Evolutionary conservation across 2,113 vertebrate species (phyloP), one percentile per base, ranked within the genome.

Genomic region (Gambusia holbrooki): DNA sequence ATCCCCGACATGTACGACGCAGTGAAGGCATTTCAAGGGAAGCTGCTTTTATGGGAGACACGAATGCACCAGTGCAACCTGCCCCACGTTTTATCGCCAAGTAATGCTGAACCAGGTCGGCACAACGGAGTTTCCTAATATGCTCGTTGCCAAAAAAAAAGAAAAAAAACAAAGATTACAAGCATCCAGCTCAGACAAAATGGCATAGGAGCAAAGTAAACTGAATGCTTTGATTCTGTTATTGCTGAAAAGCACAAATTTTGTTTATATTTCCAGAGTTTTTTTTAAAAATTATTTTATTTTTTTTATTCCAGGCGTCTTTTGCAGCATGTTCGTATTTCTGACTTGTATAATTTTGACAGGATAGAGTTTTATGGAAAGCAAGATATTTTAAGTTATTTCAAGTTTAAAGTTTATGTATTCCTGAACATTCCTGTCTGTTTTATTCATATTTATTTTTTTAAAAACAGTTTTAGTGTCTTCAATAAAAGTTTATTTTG

Each of bases 21-120:
- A 17, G 72, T 48, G 74, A 82, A 73, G 69, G 69, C 61, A 60
- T 82, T 77, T 77, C 66, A 82, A 80, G 22, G 48, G 45, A 81
- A 81, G 62, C 69, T 77, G 74, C 33, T 64, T 1, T 66, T 71
- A 48, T 79, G 54, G 58, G 35, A 79, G 64, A 68, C 70, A 33
- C 63, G 73, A 37, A 79, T 73, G 64, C 58, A 68, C 3, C 70
- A 79, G 37, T 62, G 60, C 74, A 63, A 71, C 73, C 32, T 67
- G 62, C 25, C 66, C 17, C 71, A 70, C 62, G 70, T 76, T 73
- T 62, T 33, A 40, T 67, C 72, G 69, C 69, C 62, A 66, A 37
- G 62, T 66, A 72, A 70, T 71, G 62, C 19, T 66, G 60, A 77
- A 77, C 58, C 22, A 73, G 69, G 71, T 69, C 40, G 2, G 0